phyloP scores from a whole-genome alignment of 2,888 invertebrate species.

The Drosophila prostipennis region DNA sequence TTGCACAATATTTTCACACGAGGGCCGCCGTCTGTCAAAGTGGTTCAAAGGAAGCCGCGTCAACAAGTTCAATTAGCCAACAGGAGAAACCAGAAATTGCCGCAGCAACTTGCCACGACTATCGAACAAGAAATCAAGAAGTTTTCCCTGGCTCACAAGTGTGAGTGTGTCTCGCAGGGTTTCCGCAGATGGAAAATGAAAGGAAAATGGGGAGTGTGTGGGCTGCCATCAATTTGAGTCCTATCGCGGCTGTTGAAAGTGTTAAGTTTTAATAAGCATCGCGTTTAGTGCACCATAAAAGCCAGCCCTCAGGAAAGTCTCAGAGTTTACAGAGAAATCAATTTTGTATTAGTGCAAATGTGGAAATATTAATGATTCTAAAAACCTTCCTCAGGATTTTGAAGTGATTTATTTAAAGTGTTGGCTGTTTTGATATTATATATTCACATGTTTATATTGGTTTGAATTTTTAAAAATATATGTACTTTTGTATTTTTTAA shows the following conservation, averaged over 20 bases:
- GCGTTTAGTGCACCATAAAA: constrained; percentile 59
- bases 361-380: too few relatives aligned
- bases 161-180: constrained; percentile 1
- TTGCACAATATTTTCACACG: constrained; percentile 38
- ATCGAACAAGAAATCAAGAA: constrained; percentile 65
- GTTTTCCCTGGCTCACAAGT: constrained; percentile 33
- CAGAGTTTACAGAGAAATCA: constrained; percentile 6
- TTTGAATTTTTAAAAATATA: too few relatives aligned
- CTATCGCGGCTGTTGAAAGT: constrained; percentile 36
- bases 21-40: constrained; percentile 8
- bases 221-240: constrained; percentile 1
- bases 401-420: too few relatives aligned
- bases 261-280: constrained; percentile 72
- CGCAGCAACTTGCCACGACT: constrained; percentile 50
- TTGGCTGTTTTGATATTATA: too few relatives aligned
- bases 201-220: constrained; percentile 34
- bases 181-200: constrained; percentile 8
- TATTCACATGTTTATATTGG: too few relatives aligned
- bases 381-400: too few relatives aligned
- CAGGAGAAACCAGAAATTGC: constrained; percentile 41
- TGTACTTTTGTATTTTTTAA: too few relatives aligned
- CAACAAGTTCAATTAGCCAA: constrained; percentile 64
- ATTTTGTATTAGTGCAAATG: neutral
- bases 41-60: constrained; percentile 32
- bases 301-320: constrained; percentile 17